phyloP scores from a whole-genome alignment of 2,888 invertebrate genomes.

The Phengaris alcon region DNA sequence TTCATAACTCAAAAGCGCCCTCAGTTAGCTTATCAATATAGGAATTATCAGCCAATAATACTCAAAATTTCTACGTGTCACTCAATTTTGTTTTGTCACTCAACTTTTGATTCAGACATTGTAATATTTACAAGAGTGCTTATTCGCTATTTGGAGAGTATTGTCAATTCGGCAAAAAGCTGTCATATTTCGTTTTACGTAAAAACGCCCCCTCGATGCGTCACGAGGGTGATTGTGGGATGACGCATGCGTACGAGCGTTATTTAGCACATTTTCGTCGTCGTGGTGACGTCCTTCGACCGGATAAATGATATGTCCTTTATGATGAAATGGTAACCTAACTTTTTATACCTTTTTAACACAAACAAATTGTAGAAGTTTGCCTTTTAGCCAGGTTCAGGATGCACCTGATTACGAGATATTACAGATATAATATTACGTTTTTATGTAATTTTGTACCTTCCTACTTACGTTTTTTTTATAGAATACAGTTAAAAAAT shows the following conservation, averaged over 20 bases:
- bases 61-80: conserved; percentile 43
- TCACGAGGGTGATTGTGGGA: conserved; percentile 42
- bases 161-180: conserved; percentile 64
- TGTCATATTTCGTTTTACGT: conserved; percentile 51
- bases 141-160: conserved; percentile 59
- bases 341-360: too few relatives aligned
- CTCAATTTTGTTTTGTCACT: conserved; percentile 58
- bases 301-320: background rate
- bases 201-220: conserved; percentile 51
- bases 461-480: too few relatives aligned
- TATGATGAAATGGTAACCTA: background rate
- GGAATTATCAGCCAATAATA: conserved; percentile 58
- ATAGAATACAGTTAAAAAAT: too few relatives aligned
- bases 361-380: too few relatives aligned
- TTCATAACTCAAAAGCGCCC: conserved; percentile 40
- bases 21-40: conserved; percentile 53
- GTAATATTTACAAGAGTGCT: conserved; percentile 53
- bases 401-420: too few relatives aligned
- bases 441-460: too few relatives aligned
- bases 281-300: background rate
- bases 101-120: conserved; percentile 57
- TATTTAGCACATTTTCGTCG: conserved; percentile 40
- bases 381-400: too few relatives aligned
- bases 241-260: conserved; percentile 39
- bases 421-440: too few relatives aligned